Evolutionary conservation across 23 tunicate species (phyloP), one percentile per base, ranked within the genome.

Genomic region (Trididemnum clinides): DNA sequence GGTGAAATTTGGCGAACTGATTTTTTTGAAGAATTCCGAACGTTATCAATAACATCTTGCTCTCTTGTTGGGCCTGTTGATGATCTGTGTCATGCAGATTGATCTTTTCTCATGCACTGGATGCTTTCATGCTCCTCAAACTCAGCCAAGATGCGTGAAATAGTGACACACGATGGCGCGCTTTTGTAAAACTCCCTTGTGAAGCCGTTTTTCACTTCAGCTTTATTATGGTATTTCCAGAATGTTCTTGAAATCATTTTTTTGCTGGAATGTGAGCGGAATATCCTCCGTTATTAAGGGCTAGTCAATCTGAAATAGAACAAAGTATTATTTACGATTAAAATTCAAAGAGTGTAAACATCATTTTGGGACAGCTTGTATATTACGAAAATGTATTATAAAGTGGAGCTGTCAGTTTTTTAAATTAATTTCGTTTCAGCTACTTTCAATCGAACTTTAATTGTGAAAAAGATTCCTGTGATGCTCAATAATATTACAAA

Each of bases 401-500:
- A n/a, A 44, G 54, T 44, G 10, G 15, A 44, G 54, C 15, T 44
- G 54, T 44, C 10, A 7, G 15, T 59, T 59, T 10, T 59, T 59
- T 69, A 49, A 10, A 10, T 10, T 49, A 49, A 49, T 10, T 10
- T 49, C 54, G 20, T 31, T 79, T n/a, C 84, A 82, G 86, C 76
- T 4, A 35, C 33, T 29, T 31, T 12, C 65, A 86, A 86, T 23
- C 57, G 36, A 34, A 87, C 91, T 34, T 32, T 87, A 6, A 87
- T 87, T 2, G 91, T 87, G 39, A 92, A 79, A 49, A 97, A 92
- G 44, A 97, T 97, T 76, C 99, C 99, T 20, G 82, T 89, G 0
- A 29, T 64, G 35, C 39, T 92, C 2, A 97, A 97, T 85, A 97
- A 94, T 69, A 97, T 97, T 32, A 51, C 93, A 0, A 97, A 97